Evolutionary conservation across 1,140 invertebrate genomes (phyloP).

Genomic region (Drosophila pallidifrons): DNA sequence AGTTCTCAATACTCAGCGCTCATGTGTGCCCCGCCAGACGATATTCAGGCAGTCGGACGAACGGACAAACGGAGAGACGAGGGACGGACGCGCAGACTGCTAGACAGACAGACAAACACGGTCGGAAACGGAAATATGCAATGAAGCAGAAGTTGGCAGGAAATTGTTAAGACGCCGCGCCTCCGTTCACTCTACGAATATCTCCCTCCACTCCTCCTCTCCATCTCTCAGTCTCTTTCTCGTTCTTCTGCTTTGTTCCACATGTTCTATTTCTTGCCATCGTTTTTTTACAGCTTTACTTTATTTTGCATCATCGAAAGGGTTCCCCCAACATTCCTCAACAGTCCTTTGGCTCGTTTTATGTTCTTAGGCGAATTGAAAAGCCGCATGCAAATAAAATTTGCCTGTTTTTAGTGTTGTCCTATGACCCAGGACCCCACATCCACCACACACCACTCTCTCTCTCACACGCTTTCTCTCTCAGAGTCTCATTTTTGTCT

Average conservation of each 20-base stretch:
- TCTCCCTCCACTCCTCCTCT: not conserved
- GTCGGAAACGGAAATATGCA: slow-evolving; percentile 78
- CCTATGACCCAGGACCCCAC: slow-evolving; percentile 57
- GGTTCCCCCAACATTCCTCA: slow-evolving; percentile 53
- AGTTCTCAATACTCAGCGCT: slow-evolving; percentile 14
- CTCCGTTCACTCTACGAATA: slow-evolving; percentile 34
- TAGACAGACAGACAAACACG: slow-evolving; percentile 30
- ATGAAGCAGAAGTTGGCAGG: slow-evolving; percentile 82
- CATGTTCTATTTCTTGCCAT: slow-evolving; percentile 23
- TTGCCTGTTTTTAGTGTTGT: slow-evolving; percentile 74
- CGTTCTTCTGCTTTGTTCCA: slow-evolving; percentile 16
- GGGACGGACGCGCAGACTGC: slow-evolving; percentile 16
- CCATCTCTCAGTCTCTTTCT: slow-evolving; percentile 2
- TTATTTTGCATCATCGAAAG: slow-evolving; percentile 81
- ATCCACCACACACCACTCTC: not conserved
- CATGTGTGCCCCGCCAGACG: slow-evolving; percentile 40
- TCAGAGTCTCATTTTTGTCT: slow-evolving; percentile 1
- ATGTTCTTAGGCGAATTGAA: slow-evolving; percentile 79
- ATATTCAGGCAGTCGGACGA: not conserved
- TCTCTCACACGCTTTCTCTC: not conserved
- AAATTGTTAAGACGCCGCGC: slow-evolving; percentile 78
- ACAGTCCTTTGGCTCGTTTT: slow-evolving; percentile 54
- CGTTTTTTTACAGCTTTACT: slow-evolving; percentile 65
- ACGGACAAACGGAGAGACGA: not conserved
- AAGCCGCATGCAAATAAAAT: slow-evolving; percentile 82